Evolutionary conservation across 2,797 vertebrate genomes (phyloP).

Genomic region (Paedocypris micromegethes): DNA sequence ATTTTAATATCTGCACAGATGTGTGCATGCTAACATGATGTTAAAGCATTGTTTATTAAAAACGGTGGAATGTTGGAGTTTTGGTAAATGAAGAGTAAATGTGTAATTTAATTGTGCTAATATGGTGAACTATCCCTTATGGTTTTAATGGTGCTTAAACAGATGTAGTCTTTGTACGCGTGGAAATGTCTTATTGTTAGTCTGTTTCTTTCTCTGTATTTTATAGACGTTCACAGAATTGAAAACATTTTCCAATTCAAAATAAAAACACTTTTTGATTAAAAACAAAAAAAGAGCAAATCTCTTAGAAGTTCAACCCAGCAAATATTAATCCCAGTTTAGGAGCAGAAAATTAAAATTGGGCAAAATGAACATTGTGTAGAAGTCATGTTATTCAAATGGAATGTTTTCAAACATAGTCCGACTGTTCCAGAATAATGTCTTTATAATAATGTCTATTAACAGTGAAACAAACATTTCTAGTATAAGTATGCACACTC

Average conservation of each 20-base stretch:
- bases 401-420: background rate
- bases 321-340: background rate
- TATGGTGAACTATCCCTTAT: background rate
- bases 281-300: too few species aligned
- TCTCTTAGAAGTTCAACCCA: too few species aligned
- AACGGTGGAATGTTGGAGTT: too few species aligned
- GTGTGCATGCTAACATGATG: conserved; percentile 1
- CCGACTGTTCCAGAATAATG: conserved; percentile 16
- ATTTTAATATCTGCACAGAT: conserved; percentile 2
- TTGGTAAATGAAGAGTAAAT: too few species aligned
- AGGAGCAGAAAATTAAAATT: background rate
- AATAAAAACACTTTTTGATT: background rate
- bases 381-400: too few species aligned
- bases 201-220: background rate
- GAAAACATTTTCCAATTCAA: conserved; percentile 12
- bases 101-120: too few species aligned
- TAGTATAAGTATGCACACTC: background rate
- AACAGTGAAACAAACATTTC: conserved; percentile 9
- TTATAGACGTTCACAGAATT: background rate
- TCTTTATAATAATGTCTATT: conserved; percentile 2
- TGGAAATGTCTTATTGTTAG: conserved; percentile 8
- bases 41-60: too few species aligned
- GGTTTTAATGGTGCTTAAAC: conserved; percentile 20
- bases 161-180: conserved; percentile 21
- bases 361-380: too few species aligned